Conservation (phyloP, 2,797 vertebrate species). For the Loris lydekkerianus region DNA sequence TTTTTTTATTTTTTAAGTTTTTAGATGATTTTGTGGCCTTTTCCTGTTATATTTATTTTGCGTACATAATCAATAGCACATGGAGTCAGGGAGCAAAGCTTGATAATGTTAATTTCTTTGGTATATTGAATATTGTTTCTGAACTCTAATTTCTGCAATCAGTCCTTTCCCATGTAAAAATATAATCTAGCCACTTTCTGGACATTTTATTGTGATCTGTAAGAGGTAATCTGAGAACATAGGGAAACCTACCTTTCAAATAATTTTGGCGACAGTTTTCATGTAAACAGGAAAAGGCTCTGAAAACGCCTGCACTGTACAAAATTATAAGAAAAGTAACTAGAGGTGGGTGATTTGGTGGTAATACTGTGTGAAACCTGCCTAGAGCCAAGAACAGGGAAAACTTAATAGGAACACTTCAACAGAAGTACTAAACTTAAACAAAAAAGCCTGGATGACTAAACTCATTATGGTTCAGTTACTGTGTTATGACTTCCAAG, state of each 20-base stretch:
- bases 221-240: neutral
- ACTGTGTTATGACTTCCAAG: constrained; percentile 56
- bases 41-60: neutral
- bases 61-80: neutral
- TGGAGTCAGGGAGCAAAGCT: neutral
- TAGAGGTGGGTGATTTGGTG: constrained; percentile 29
- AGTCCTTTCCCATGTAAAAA: neutral
- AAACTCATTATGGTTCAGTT: constrained; percentile 64
- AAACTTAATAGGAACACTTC: constrained; percentile 21
- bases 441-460: constrained; percentile 69
- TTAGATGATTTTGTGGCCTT: neutral
- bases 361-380: neutral
- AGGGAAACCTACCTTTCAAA: neutral
- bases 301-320: constrained; percentile 2
- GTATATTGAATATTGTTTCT: neutral
- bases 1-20: neutral
- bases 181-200: neutral
- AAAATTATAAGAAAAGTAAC: constrained; percentile 50
- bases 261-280: neutral
- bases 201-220: neutral
- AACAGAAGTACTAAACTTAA: constrained; percentile 61
- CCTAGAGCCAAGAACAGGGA: neutral
- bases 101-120: neutral
- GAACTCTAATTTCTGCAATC: neutral
- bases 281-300: neutral